phyloP scores from a whole-genome alignment of 2,888 invertebrate species.

The Luperina testacea region DNA sequence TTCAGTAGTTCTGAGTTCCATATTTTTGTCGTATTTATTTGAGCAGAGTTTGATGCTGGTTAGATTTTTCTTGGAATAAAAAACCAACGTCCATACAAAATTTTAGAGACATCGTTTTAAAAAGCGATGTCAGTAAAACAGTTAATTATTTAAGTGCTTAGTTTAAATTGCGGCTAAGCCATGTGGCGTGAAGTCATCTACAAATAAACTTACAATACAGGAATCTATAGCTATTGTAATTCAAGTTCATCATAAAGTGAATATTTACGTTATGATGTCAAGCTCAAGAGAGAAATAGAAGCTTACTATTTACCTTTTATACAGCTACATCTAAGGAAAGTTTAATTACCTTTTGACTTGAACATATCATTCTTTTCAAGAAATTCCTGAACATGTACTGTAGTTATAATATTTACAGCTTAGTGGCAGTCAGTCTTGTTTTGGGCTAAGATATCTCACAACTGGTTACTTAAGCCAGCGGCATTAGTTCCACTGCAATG shows the following conservation, averaged over 20 bases:
- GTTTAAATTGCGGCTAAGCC: slow-evolving; percentile 15
- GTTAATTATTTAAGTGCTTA: neutral
- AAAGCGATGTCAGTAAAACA: neutral
- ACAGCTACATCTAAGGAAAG: slow-evolving; percentile 13
- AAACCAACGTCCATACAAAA: too few species aligned
- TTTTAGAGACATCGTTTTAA: neutral
- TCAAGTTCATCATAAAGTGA: slow-evolving; percentile 34
- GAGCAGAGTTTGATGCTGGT: too few species aligned
- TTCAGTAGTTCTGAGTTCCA: too few species aligned
- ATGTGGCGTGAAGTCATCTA: slow-evolving; percentile 16
- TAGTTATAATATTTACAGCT: slow-evolving; percentile 38
- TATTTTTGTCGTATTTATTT: too few species aligned
- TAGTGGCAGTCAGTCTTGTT: slow-evolving; percentile 48
- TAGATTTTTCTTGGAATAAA: too few species aligned
- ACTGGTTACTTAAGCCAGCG: slow-evolving; percentile 1
- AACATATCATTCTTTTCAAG: slow-evolving; percentile 5
- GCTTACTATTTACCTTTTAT: slow-evolving; percentile 19
- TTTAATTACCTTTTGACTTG: slow-evolving; percentile 11
- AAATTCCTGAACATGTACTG: slow-evolving; percentile 19
- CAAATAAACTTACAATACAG: slow-evolving; percentile 30
- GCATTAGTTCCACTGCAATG: slow-evolving; percentile 6
- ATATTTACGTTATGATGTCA: slow-evolving; percentile 14
- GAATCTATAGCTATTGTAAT: slow-evolving; percentile 33
- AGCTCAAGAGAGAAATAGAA: slow-evolving; percentile 20
- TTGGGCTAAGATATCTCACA: slow-evolving; percentile 21